Percentiles rank a stretch among this genome's conserved stretches.
Evolutionary conservation across 2,888 invertebrate genomes (phyloP).

Genomic region (Eupelmus urozonus): DNA sequence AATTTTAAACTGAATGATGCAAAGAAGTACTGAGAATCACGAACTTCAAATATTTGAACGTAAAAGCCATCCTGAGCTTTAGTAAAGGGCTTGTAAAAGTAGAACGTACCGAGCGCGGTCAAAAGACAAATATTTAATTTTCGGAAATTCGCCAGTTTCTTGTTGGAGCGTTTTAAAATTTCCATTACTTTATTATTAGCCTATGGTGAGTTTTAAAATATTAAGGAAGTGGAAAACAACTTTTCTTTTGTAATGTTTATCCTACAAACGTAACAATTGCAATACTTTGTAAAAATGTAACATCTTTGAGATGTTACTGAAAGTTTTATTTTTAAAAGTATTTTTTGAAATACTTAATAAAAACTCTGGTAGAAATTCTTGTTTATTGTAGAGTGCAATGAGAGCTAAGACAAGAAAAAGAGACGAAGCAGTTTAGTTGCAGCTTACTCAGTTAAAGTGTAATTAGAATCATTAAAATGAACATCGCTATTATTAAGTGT

Average conservation of each 20-base stretch:
- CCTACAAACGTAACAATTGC: too few relatives aligned
- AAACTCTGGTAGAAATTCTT: too few relatives aligned
- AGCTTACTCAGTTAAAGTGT: background rate
- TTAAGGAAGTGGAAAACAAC: too few relatives aligned
- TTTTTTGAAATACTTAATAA: too few relatives aligned
- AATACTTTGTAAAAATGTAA: too few relatives aligned
- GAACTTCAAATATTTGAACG: conserved; percentile 9
- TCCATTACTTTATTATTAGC: too few relatives aligned
- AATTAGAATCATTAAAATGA: conserved; percentile 33
- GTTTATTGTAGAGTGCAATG: too few relatives aligned
- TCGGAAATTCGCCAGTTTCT: background rate
- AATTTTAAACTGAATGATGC: background rate
- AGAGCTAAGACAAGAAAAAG: background rate
- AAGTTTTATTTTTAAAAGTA: background rate
- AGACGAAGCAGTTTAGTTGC: background rate
- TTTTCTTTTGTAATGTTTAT: too few relatives aligned
- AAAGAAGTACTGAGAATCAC: background rate
- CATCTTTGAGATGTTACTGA: too few relatives aligned
- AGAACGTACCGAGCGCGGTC: background rate
- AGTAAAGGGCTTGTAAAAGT: background rate
- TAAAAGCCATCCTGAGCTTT: background rate
- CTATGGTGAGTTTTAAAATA: too few relatives aligned
- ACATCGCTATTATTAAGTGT: background rate
- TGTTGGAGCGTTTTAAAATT: background rate
- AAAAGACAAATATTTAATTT: conserved; percentile 1